These are phyloP conservation scores for Hyphantria cunea DNA, from an alignment of 1,140 invertebrate genomes.

Conservation along the genomic window DNA sequence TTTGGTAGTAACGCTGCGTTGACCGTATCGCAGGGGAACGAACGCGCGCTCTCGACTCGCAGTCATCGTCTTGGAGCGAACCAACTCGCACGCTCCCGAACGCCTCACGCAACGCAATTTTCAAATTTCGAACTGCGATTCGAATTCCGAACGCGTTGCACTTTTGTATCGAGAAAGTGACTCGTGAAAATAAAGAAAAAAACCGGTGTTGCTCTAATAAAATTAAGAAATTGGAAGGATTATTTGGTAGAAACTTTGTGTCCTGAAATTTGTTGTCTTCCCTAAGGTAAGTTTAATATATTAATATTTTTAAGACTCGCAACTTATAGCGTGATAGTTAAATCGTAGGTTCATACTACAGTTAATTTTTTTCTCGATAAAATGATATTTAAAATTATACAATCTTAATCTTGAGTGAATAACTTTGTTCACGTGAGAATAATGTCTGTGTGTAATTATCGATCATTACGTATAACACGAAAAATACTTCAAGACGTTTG, in stretches of 20 bases:
- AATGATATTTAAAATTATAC: slow-evolving; percentile 45
- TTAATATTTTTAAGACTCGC: not conserved
- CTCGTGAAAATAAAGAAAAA: slow-evolving; percentile 26
- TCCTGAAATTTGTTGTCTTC: slow-evolving; percentile 41
- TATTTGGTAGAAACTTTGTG: slow-evolving; percentile 33
- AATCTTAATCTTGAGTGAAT: slow-evolving; percentile 29
- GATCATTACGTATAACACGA: slow-evolving; percentile 8
- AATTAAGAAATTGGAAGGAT: slow-evolving; percentile 47
- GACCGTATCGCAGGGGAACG: slow-evolving; percentile 61
- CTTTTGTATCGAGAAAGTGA: slow-evolving; percentile 26
- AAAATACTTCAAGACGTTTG: not conserved
- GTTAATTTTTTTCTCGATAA: slow-evolving; percentile 40
- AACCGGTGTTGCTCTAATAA: slow-evolving; percentile 38
- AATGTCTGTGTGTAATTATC: slow-evolving; percentile 19
- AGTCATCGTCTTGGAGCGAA: slow-evolving; percentile 64
- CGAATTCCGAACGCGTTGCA: slow-evolving; percentile 43
- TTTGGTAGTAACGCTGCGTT: slow-evolving; percentile 43
- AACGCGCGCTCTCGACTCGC: slow-evolving; percentile 38
- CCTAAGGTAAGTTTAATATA: slow-evolving; percentile 52
- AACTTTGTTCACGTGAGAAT: slow-evolving; percentile 18
- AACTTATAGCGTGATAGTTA: too few relatives aligned
- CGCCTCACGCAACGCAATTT: slow-evolving; percentile 25
- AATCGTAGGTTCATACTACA: slow-evolving; percentile 24
- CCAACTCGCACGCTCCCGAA: slow-evolving; percentile 42
- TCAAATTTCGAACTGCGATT: slow-evolving; percentile 49